phyloP scores from a whole-genome alignment of 2,888 invertebrate species.

The Sericinus montela region DNA sequence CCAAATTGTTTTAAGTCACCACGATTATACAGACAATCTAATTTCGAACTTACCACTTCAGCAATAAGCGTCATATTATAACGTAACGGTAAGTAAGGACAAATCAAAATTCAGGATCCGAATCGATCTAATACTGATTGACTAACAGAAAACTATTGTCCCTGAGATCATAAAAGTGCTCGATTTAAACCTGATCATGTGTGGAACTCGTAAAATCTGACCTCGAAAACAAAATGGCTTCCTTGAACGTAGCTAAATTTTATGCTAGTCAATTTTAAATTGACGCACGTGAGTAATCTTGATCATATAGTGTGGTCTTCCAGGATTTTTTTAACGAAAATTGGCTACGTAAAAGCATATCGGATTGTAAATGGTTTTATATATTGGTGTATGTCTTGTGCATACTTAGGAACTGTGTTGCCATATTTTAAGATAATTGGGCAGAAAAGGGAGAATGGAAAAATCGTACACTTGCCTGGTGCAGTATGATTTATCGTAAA shows the following conservation, averaged over 20 bases:
- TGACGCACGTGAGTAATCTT: conserved; percentile 4
- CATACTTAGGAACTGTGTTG: no score
- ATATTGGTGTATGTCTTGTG: no score
- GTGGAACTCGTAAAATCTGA: conserved; percentile 42
- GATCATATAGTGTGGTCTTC: conserved; percentile 3
- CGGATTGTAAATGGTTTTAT: no score
- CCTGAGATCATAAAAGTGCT: conserved; percentile 37
- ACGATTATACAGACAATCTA: conserved; percentile 15
- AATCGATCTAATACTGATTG: conserved; percentile 43
- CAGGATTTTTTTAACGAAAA: no score
- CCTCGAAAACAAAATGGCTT: conserved; percentile 38
- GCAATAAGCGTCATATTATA: background rate
- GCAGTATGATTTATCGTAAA: no score
- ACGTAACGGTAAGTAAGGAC: conserved; percentile 10
- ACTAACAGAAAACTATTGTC: conserved; percentile 30
- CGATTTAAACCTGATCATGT: conserved; percentile 59
- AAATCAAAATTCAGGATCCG: conserved; percentile 36
- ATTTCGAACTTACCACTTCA: background rate
- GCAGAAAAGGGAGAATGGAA: no score
- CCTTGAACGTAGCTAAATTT: conserved; percentile 35
- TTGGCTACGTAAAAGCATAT: no score
- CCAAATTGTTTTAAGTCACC: conserved; percentile 20
- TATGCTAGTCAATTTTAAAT: conserved; percentile 19
- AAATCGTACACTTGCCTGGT: no score
- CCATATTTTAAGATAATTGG: no score